phyloP scores from a whole-genome alignment of 2,797 vertebrate species.

The Rhinella marina region DNA sequence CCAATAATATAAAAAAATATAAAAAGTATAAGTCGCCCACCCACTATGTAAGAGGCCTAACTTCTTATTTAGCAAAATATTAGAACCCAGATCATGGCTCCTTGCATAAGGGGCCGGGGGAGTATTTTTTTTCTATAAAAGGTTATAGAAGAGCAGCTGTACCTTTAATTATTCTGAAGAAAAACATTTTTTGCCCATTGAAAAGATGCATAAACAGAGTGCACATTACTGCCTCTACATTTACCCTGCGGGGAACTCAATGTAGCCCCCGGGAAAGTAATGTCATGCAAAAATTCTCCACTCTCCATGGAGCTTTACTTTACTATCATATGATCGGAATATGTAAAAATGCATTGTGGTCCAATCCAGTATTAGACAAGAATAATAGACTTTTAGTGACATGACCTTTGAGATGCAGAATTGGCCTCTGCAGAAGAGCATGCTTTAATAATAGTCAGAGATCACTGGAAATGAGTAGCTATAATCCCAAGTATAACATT shows the following conservation, averaged over 20 bases:
- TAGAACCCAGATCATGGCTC: neutral
- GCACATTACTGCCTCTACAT: neutral
- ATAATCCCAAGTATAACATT: slow-evolving; percentile 40
- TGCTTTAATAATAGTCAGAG: slow-evolving; percentile 1
- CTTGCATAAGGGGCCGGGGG: neutral
- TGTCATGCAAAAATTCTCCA: slow-evolving; percentile 40
- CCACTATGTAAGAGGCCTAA: neutral
- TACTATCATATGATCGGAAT: slow-evolving; percentile 23
- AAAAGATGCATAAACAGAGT: slow-evolving; percentile 16
- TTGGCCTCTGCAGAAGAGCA: neutral
- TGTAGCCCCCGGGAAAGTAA: slow-evolving; percentile 28
- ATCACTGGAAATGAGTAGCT: neutral
- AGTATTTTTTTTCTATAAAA: slow-evolving; percentile 33
- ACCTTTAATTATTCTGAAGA: slow-evolving; percentile 25
- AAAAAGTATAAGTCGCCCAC: too few species aligned
- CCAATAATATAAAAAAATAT: too few species aligned
- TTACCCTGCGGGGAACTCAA: slow-evolving; percentile 38
- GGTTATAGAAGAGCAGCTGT: slow-evolving; percentile 15
- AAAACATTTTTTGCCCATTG: neutral
- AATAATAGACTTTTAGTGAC: slow-evolving; percentile 31
- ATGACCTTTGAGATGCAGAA: slow-evolving; percentile 37
- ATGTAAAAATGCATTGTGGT: slow-evolving; percentile 35
- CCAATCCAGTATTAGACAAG: slow-evolving; percentile 13
- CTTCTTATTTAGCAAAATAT: neutral
- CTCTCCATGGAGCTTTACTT: neutral